Percentiles rank a stretch among this genome's conserved stretches.
These are phyloP conservation scores for Glaucomys volans DNA, from an alignment of 2,113 vertebrate species.

Conservation along the genomic window DNA sequence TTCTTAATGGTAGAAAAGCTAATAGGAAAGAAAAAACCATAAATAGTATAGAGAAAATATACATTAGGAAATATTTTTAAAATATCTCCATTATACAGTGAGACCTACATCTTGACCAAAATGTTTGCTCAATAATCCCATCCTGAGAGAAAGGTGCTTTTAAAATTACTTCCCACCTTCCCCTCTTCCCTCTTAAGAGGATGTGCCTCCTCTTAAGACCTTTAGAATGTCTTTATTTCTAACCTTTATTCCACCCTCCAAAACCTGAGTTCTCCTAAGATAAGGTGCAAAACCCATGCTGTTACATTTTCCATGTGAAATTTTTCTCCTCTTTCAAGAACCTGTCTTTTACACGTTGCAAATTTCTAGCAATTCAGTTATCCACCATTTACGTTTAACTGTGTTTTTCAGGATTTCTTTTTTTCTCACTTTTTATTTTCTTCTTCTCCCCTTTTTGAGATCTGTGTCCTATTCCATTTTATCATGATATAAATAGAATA, in stretches of 20 bases:
- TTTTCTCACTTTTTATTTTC: neutral
- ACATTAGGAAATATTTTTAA: neutral
- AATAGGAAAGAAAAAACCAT: neutral
- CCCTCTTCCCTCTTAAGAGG: too few species aligned
- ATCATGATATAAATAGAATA: neutral
- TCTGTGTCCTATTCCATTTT: neutral
- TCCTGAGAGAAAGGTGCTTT: neutral
- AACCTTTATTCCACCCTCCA: neutral
- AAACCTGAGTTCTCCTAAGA: neutral
- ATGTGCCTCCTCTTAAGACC: neutral
- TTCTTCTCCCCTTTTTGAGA: neutral
- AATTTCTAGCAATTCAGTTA: neutral
- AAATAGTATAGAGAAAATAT: neutral
- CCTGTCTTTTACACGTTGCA: neutral
- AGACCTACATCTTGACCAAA: neutral
- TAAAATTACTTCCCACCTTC: neutral
- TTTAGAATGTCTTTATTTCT: neutral
- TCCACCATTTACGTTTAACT: neutral
- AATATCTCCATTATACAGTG: neutral
- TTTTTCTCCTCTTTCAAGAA: neutral
- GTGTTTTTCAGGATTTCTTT: neutral
- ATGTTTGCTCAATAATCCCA: neutral
- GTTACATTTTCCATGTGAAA: neutral
- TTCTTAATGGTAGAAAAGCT: neutral
- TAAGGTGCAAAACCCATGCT: neutral